Conservation (phyloP, 2,113 vertebrate species). For the Vimba vimba region DNA sequence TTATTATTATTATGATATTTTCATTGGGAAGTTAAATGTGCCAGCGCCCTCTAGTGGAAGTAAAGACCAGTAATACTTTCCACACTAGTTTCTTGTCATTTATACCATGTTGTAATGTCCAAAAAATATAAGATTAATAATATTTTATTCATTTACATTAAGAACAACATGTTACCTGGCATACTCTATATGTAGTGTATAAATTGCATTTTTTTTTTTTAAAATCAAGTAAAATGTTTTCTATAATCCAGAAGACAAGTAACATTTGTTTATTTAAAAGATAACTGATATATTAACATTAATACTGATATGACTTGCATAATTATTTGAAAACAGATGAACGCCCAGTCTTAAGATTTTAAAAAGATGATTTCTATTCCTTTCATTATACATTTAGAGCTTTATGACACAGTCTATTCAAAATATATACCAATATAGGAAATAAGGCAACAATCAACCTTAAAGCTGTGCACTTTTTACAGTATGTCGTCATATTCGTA, state of each 20-base stretch:
- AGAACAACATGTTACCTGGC: not conserved
- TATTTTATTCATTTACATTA: not conserved
- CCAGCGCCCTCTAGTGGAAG: not conserved
- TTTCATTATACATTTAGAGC: not conserved
- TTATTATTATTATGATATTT: not conserved
- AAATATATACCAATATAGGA: conserved; percentile 15
- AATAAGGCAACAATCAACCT: not conserved
- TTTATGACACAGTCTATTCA: not conserved
- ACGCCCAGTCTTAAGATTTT: not conserved
- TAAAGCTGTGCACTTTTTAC: not conserved
- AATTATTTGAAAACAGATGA: not conserved
- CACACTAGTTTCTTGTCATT: not conserved
- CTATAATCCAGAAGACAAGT: conserved; percentile 6
- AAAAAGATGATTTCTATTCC: not conserved
- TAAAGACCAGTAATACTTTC: not conserved
- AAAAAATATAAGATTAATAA: not conserved
- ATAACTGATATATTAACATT: not conserved
- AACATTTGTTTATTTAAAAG: conserved; percentile 30
- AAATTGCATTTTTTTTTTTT: not conserved
- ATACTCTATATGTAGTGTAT: not conserved
- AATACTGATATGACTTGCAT: conserved; percentile 34
- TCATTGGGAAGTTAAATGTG: not conserved
- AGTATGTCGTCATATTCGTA: not conserved
- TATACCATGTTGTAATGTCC: not conserved
- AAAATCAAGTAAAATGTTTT: not conserved